A percentile compares a stretch with the other conserved stretches of the same genome.
These are phyloP conservation scores for Pionites leucogaster DNA, from an alignment of 2,113 vertebrate species.

Conservation along the genomic window DNA sequence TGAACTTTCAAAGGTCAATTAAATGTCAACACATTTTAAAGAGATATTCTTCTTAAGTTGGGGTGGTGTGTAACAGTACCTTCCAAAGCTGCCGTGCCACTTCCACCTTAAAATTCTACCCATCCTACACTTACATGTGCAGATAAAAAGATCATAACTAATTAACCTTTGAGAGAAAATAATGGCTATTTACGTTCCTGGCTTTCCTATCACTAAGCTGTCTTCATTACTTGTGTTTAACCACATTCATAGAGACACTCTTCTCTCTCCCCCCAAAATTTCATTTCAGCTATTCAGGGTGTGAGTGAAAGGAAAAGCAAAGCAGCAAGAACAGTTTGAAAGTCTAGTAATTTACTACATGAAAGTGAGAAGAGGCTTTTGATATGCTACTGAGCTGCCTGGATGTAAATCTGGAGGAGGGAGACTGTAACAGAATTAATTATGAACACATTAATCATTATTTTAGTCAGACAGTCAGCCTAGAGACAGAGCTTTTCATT, in stretches of 20 bases:
- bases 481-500: background rate
- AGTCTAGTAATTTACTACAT: background rate
- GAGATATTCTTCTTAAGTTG: constrained; percentile 66
- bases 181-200: background rate
- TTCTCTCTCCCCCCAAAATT: background rate
- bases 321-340: background rate
- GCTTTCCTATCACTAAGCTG: background rate
- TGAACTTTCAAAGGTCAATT: constrained; percentile 83
- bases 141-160: background rate
- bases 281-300: background rate
- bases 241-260: background rate
- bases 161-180: constrained; percentile 19
- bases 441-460: background rate
- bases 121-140: background rate
- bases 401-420: background rate
- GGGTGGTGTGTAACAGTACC: constrained; percentile 34
- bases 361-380: constrained; percentile 3
- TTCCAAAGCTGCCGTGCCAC: constrained; percentile 8
- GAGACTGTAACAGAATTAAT: background rate
- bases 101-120: constrained; percentile 22
- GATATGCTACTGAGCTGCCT: background rate
- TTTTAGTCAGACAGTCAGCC: background rate
- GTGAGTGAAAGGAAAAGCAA: background rate
- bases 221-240: background rate
- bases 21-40: constrained; percentile 83